Conservation (phyloP, 2,113 vertebrate genomes). For the Lophochroa leadbeateri region DNA sequence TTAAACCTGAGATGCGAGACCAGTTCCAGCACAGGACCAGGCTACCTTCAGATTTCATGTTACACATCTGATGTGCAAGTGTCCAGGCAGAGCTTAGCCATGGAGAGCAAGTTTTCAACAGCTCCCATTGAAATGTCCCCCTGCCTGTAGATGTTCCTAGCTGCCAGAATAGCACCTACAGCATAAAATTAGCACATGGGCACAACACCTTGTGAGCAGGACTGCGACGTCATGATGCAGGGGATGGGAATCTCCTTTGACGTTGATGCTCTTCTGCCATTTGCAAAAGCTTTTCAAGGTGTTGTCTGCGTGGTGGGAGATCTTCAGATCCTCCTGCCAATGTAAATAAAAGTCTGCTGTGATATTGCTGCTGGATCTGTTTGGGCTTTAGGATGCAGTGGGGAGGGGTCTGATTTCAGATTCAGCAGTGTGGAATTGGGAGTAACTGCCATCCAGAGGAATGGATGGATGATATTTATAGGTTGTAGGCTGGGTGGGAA, state of each 20-base stretch:
- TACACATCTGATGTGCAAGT: fast-evolving
- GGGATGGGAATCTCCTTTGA: slow-evolving; percentile 88
- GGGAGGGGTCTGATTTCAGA: not conserved
- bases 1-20: not conserved
- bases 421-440: fast-evolving
- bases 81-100: not conserved
- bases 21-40: not conserved
- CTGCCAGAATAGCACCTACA: not conserved
- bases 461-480: not conserved
- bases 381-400: not conserved
- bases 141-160: not conserved
- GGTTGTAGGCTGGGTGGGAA: not conserved
- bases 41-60: not conserved
- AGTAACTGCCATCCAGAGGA: not conserved
- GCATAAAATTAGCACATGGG: fast-evolving
- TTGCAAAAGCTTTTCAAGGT: slow-evolving; percentile 94
- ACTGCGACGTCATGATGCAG: slow-evolving; percentile 91
- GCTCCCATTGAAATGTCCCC: fast-evolving
- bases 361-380: not conserved
- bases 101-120: fast-evolving
- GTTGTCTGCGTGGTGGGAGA: slow-evolving; percentile 93
- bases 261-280: slow-evolving; percentile 94
- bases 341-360: not conserved
- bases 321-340: slow-evolving; percentile 89
- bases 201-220: slow-evolving; percentile 89